A percentile compares a stretch with the other conserved stretches of the same genome.
These are phyloP conservation scores for Lonchura striata DNA, from an alignment of 2,113 vertebrate species.

Conservation along the genomic window DNA sequence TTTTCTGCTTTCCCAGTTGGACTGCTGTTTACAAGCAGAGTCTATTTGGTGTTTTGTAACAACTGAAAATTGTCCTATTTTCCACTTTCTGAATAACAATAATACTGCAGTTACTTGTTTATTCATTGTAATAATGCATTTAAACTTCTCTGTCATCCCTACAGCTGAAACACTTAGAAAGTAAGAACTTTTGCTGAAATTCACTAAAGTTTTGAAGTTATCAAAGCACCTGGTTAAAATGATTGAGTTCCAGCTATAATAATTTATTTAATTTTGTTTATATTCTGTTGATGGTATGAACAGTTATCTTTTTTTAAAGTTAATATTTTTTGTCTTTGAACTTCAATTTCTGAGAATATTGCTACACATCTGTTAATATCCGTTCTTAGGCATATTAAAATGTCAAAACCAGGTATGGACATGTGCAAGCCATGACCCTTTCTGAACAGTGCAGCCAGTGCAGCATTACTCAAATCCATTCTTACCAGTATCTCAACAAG, in stretches of 20 bases:
- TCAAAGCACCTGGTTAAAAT: neutral
- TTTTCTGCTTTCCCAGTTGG: neutral
- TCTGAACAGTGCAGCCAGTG: neutral
- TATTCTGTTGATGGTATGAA: neutral
- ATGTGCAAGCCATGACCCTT: neutral
- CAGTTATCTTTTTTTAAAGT: neutral
- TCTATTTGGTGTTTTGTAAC: neutral
- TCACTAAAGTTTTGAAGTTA: neutral
- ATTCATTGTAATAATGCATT: neutral
- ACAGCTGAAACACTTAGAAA: neutral
- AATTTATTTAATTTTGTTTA: neutral
- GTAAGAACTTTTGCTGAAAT: neutral
- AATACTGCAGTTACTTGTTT: neutral
- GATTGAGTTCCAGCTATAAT: neutral
- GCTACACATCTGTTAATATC: neutral
- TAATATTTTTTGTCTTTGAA: neutral
- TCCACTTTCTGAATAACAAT: neutral
- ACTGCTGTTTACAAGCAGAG: neutral
- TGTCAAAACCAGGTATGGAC: accelerated
- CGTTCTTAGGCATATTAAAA: neutral
- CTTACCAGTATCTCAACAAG: neutral
- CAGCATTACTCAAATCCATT: neutral
- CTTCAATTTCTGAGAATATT: neutral
- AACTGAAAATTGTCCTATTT: neutral
- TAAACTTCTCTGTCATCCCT: neutral